phyloP scores from a whole-genome alignment of 1,140 invertebrate species.

The Brachionus manjavacas region DNA sequence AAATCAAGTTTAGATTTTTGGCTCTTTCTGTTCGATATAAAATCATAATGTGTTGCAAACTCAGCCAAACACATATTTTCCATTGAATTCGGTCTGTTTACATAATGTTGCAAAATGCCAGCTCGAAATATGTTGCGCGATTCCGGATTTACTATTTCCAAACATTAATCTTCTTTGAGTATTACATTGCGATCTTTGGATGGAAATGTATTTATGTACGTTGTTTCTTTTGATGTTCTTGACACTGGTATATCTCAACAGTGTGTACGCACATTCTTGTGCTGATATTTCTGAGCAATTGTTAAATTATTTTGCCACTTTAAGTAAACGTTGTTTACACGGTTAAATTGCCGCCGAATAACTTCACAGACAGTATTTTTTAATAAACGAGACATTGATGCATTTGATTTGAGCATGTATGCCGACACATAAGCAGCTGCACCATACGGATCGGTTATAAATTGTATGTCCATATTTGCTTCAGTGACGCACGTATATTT shows the following conservation, averaged over 20 bases:
- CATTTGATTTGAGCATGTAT: background rate
- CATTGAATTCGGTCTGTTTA: background rate
- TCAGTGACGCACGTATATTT: background rate
- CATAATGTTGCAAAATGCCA: background rate
- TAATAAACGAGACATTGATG: background rate
- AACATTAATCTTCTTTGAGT: background rate
- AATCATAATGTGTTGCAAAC: background rate
- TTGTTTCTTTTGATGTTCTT: background rate
- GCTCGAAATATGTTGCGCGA: background rate
- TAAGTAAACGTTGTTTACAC: background rate
- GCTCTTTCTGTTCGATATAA: background rate
- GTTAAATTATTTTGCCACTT: background rate
- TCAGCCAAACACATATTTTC: background rate
- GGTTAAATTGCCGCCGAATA: background rate
- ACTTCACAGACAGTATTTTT: background rate
- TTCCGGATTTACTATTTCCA: background rate
- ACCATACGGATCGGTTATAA: background rate
- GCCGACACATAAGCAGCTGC: background rate
- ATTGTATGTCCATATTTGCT: background rate
- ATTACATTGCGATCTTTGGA: background rate
- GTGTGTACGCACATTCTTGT: background rate
- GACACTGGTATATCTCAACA: background rate
- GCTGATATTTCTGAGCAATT: background rate
- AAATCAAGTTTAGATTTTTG: background rate
- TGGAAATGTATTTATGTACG: background rate